Percentiles rank a stretch among this genome's conserved stretches.
Conservation (phyloP, 2,113 vertebrate species). For the Neoarius graeffei region DNA sequence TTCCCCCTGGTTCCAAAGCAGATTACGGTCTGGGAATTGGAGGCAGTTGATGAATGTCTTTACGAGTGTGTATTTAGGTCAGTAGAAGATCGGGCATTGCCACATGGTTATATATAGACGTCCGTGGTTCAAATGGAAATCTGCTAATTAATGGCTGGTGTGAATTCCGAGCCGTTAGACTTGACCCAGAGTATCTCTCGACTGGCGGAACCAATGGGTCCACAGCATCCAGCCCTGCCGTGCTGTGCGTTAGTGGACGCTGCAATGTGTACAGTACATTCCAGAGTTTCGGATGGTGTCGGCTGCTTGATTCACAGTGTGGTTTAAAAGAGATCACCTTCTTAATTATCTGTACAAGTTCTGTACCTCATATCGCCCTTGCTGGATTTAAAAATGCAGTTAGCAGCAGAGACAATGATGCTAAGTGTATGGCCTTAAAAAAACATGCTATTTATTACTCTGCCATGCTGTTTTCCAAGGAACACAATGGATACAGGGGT, state of each 20-base stretch:
- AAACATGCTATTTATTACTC: slow-evolving; percentile 38
- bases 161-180: slow-evolving; percentile 51
- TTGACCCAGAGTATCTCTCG: slow-evolving; percentile 32
- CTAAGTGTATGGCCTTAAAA: slow-evolving; percentile 11
- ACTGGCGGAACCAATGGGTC: not conserved
- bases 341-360: slow-evolving; percentile 36
- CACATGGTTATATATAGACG: slow-evolving; percentile 55
- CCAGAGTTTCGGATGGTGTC: slow-evolving; percentile 49
- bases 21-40: slow-evolving; percentile 69
- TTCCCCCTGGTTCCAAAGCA: slow-evolving; percentile 64
- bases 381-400: slow-evolving; percentile 49
- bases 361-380: slow-evolving; percentile 49
- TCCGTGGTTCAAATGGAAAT: slow-evolving; percentile 50
- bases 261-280: slow-evolving; percentile 56
- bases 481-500: slow-evolving; percentile 17
- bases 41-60: slow-evolving; percentile 65
- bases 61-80: slow-evolving; percentile 51
- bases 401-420: slow-evolving; percentile 54
- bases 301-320: slow-evolving; percentile 58
- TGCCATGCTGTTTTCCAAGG: slow-evolving; percentile 40
- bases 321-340: slow-evolving; percentile 49
- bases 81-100: slow-evolving; percentile 56
- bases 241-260: slow-evolving; percentile 68
- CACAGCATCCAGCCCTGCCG: slow-evolving; percentile 55
- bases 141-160: slow-evolving; percentile 52